A percentile compares a stretch with the other conserved stretches of the same genome.
Evolutionary conservation across 2,797 vertebrate species (phyloP).

Genomic region (Phaenicophaeus curvirostris): DNA sequence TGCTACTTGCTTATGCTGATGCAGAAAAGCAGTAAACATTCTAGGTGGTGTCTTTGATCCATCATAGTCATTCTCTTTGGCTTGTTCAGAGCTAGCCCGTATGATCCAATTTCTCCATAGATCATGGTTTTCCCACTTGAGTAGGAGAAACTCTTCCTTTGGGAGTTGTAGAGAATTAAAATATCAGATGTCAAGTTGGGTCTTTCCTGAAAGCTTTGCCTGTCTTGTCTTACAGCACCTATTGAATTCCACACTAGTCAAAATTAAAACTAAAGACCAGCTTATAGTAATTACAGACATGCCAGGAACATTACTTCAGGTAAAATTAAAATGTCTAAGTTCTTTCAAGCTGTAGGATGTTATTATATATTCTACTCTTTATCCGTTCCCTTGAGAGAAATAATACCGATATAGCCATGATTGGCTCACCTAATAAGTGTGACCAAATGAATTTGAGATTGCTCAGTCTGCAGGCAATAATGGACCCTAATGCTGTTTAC

Average conservation of each 20-base stretch:
- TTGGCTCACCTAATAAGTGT: not conserved
- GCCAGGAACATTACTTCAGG: not conserved
- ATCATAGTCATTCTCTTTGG: not conserved
- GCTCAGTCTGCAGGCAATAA: not conserved
- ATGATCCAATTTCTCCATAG: not conserved
- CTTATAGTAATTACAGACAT: not conserved
- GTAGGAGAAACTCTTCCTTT: not conserved
- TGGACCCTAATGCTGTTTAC: not conserved
- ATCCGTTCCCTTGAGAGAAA: not conserved
- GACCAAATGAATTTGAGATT: not conserved
- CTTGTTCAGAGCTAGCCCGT: not conserved
- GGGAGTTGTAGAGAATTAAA: not conserved
- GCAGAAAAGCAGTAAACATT: not conserved
- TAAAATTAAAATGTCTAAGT: not conserved
- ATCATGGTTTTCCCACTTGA: not conserved
- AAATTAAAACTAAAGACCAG: not conserved
- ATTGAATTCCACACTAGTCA: not conserved
- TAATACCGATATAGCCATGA: not conserved
- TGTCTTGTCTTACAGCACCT: not conserved
- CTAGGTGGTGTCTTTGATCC: accelerated
- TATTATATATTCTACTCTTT: not conserved
- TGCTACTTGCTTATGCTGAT: too few relatives aligned
- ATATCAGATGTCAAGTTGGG: not conserved
- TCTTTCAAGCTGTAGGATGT: not conserved
- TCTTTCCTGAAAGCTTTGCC: not conserved